Base-by-base conservation (phyloP, 2,797 vertebrate genomes). In the Cuniculus paca region DNA sequence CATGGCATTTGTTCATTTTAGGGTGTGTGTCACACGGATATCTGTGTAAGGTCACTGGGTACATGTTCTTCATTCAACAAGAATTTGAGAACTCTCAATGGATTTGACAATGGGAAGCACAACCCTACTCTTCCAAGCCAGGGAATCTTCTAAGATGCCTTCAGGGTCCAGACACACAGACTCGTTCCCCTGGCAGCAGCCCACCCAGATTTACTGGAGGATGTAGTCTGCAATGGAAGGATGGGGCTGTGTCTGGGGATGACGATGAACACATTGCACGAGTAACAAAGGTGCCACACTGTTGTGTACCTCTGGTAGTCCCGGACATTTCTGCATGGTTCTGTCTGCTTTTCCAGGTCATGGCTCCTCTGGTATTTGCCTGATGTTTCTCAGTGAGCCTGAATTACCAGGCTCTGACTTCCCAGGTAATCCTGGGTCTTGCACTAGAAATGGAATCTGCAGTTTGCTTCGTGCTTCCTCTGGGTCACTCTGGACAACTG, bases 31-130 rank as follows among this genome's bases (percentile, higher is more conserved):
- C 61, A 42, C 19, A 16, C 20, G 61, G 39, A 28, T 0, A 48
- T 13, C 14, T 13, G 11, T 0, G 7, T 10, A 39, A 12, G 2
- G 22, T 1, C 1, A 1, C 22, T 6, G 20, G 26, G 26, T 28
- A 1, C 0, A 0, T 6, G 0, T 1, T 45, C 34, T 80, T 52
- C 34, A 7, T 19, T 31, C 4, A 13, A 12, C 11, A 42, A 3
- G 2, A 42, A n/a, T 31, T 10, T 54, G 20, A 24, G 6, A 7
- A 9, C 19, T 20, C 31, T 74, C 26, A 24, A 0, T 19, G 14
- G 10, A 6, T 4, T 16, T 17, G 45, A 61, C 14, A 3, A 4
- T 13, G 2, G 22, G 24, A 7, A 13, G 3, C 19, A 13, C 16
- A 2, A 7, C 2, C 52, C 56, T 6, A 2, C 36, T n/a, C 14